These are phyloP conservation scores for Amaurobius ferox DNA, from an alignment of 2,888 invertebrate genomes.

Conservation along the genomic window DNA sequence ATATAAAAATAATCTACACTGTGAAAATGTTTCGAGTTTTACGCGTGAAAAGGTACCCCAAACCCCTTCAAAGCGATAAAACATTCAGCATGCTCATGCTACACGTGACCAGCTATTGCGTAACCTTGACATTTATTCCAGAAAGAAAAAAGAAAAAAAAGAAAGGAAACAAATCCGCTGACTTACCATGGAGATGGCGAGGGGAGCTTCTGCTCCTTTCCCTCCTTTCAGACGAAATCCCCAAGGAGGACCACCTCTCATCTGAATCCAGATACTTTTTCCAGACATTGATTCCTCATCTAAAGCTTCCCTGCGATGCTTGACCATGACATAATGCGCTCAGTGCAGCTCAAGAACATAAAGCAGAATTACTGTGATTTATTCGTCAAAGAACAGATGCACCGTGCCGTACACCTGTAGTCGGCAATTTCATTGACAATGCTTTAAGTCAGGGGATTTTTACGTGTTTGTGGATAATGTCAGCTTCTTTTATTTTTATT, in stretches of 20 bases:
- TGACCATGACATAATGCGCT: slow-evolving; percentile 33
- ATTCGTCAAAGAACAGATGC: neutral
- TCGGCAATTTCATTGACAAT: neutral
- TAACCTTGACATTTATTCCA: slow-evolving; percentile 25
- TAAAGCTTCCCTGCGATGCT: slow-evolving; percentile 24
- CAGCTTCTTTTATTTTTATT: neutral
- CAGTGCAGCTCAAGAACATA: neutral
- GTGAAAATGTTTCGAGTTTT: too few relatives aligned
- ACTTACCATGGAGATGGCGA: slow-evolving; percentile 94
- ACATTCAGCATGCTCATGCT: neutral
- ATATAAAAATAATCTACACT: too few relatives aligned
- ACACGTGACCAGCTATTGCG: slow-evolving; percentile 56
- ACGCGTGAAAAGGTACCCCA: too few relatives aligned
- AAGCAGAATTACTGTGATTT: neutral
- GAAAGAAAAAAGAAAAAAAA: slow-evolving; percentile 11
- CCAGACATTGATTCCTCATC: slow-evolving; percentile 36
- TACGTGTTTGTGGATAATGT: neutral
- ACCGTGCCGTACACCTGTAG: neutral
- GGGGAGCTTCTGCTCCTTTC: slow-evolving; percentile 91
- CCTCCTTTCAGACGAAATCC: slow-evolving; percentile 96
- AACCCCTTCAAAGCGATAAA: too few relatives aligned
- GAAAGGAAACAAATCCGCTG: slow-evolving; percentile 5
- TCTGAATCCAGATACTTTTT: slow-evolving; percentile 82
- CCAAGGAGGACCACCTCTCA: slow-evolving; percentile 82
- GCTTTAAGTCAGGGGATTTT: neutral